These are phyloP conservation scores for Semibalanus balanoides DNA, from an alignment of 1,140 invertebrate species.

Conservation along the genomic window DNA sequence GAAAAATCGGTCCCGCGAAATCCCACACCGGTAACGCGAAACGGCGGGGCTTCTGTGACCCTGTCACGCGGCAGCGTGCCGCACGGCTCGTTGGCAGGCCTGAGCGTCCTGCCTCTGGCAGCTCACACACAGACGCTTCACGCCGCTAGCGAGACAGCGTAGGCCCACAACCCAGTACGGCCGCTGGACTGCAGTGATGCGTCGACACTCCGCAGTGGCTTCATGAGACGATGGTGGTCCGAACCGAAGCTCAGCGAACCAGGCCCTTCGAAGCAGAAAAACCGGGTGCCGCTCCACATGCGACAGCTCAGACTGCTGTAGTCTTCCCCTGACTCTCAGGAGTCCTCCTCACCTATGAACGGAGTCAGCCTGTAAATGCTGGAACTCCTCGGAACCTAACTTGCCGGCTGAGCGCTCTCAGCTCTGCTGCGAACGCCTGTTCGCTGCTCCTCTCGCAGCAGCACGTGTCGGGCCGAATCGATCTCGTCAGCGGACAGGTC, in stretches of 20 bases:
- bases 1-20: constrained; percentile 9
- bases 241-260: too few relatives aligned
- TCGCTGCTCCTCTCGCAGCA: background rate
- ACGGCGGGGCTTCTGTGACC: constrained; percentile 9
- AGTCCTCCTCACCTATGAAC: background rate
- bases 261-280: too few relatives aligned
- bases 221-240: too few relatives aligned
- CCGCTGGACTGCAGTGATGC: too few relatives aligned
- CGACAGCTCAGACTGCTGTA: background rate
- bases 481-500: background rate
- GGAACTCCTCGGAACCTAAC: background rate
- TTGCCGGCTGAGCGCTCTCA: background rate
- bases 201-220: too few relatives aligned
- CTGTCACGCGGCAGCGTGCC: constrained; percentile 4
- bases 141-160: constrained; percentile 6
- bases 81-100: constrained; percentile 3
- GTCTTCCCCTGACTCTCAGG: background rate
- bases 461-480: background rate
- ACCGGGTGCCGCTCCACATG: too few relatives aligned
- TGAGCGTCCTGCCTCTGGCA: constrained; percentile 8
- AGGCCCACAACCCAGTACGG: too few relatives aligned
- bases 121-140: background rate
- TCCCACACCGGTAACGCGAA: constrained; percentile 11
- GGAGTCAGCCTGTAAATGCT: background rate
- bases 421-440: background rate